A percentile compares a stretch with the other conserved stretches of the same genome.
Conservation (phyloP, 2,888 invertebrate species). For the Netelia virgata region DNA sequence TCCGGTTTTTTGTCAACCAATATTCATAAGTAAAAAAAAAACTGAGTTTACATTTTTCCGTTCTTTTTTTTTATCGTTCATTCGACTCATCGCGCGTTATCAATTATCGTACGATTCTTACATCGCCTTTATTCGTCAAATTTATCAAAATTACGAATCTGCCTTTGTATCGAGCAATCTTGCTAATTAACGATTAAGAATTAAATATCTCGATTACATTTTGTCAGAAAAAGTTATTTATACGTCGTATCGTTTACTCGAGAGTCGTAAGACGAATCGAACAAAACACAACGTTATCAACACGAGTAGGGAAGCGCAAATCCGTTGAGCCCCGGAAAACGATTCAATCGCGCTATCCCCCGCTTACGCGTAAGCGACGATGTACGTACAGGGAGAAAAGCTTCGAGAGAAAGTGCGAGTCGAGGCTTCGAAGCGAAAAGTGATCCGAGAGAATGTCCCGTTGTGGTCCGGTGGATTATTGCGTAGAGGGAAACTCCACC, state of each 20-base stretch:
- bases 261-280: neutral
- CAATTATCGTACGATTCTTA: too few relatives aligned
- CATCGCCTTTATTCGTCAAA: too few relatives aligned
- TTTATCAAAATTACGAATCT: too few relatives aligned
- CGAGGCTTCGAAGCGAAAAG: neutral
- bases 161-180: too few relatives aligned
- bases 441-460: neutral
- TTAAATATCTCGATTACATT: too few relatives aligned
- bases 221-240: neutral
- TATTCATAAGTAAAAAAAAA: too few relatives aligned
- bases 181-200: too few relatives aligned
- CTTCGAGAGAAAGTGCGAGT: neutral
- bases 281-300: neutral
- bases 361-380: neutral
- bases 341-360: slow-evolving; percentile 65
- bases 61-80: too few relatives aligned
- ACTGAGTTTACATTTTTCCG: too few relatives aligned
- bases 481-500: neutral
- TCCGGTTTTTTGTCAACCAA: too few relatives aligned
- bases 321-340: slow-evolving; percentile 63
- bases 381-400: neutral
- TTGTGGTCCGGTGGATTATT: neutral
- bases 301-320: slow-evolving; percentile 37
- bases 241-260: neutral
- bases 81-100: too few relatives aligned